Conservation (phyloP, 2,888 invertebrate genomes). For the Dioctria rufipes region DNA sequence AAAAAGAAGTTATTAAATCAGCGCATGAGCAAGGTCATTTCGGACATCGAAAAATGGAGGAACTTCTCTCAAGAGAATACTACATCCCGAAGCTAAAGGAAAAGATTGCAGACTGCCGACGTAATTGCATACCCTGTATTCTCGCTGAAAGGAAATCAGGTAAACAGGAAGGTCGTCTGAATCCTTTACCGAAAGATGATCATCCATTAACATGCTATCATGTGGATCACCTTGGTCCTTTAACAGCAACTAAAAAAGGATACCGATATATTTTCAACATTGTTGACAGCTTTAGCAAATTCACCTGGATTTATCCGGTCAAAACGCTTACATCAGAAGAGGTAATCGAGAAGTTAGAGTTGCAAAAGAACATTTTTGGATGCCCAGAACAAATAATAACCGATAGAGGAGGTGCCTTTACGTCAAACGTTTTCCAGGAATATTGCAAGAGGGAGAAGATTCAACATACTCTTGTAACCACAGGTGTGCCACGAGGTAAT, state of each 20-base stretch:
- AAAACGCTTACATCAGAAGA: constrained; percentile 63
- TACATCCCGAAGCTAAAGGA: background rate
- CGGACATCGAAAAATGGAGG: background rate
- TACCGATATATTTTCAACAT: background rate
- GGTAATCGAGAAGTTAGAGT: constrained; percentile 62
- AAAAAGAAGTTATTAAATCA: background rate
- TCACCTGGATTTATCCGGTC: too few species aligned
- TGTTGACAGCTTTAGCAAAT: background rate
- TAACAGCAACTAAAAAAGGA: background rate
- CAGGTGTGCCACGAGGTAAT: constrained; percentile 65
- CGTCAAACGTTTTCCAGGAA: too few species aligned
- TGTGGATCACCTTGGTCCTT: background rate
- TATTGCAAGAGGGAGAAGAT: constrained; percentile 65
- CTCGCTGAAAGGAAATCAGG: background rate
- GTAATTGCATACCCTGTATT: background rate
- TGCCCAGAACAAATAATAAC: constrained; percentile 64
- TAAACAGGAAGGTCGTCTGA: background rate
- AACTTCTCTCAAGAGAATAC: background rate
- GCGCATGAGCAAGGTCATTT: constrained; percentile 14
- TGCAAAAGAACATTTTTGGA: constrained; percentile 65
- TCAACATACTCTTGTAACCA: constrained; percentile 61
- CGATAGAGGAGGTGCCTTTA: too few species aligned
- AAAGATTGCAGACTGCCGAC: background rate
- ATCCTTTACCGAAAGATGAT: background rate
- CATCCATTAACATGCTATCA: background rate